A percentile compares a stretch with the other conserved stretches of the same genome.
phyloP scores from a whole-genome alignment of 2,888 invertebrate species.

The Atherix ibis region DNA sequence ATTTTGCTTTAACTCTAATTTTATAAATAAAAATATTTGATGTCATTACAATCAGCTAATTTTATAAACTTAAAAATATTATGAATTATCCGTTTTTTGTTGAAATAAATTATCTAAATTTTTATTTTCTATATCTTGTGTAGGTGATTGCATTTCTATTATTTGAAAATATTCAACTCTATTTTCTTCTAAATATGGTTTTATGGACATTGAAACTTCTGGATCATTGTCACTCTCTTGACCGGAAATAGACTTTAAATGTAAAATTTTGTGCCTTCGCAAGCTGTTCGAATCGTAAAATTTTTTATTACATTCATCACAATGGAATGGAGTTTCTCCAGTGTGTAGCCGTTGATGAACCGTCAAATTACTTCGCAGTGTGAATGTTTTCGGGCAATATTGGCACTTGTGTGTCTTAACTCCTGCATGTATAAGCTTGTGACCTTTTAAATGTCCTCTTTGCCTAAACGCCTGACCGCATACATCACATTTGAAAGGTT shows the following conservation, averaged over 20 bases:
- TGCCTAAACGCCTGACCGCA: constrained; percentile 12
- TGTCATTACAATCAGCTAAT: too few relatives aligned
- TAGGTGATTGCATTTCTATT: too few relatives aligned
- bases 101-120: too few relatives aligned
- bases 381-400: constrained; percentile 11
- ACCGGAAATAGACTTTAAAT: constrained; percentile 9
- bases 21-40: too few relatives aligned
- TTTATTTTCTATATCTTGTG: too few relatives aligned
- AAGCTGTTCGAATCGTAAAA: constrained; percentile 16
- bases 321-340: constrained; percentile 14
- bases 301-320: constrained; percentile 12
- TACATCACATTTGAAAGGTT: constrained; percentile 11
- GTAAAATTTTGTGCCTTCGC: constrained; percentile 13
- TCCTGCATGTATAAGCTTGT: constrained; percentile 12
- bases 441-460: constrained; percentile 12
- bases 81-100: too few relatives aligned
- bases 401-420: constrained; percentile 10
- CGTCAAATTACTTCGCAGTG: constrained; percentile 12
- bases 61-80: too few relatives aligned
- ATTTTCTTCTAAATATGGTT: background rate
- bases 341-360: constrained; percentile 14
- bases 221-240: background rate
- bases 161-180: too few relatives aligned
- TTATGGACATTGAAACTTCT: background rate
- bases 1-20: too few relatives aligned